A percentile compares a stretch with the other conserved stretches of the same genome.
Evolutionary conservation across 1,140 invertebrate species (phyloP).

Genomic region (Cecropterus lyciades): DNA sequence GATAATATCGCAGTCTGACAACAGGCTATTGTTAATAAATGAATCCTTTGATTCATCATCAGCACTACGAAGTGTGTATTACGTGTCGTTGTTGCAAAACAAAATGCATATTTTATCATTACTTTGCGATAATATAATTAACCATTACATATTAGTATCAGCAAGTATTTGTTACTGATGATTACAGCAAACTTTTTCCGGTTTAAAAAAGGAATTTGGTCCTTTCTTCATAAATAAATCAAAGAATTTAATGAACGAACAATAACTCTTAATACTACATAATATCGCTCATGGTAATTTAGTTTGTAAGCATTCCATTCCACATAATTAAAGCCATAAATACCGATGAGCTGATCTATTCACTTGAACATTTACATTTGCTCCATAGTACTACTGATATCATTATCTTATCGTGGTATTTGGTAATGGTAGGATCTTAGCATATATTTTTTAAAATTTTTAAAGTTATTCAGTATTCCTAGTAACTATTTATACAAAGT

Average conservation of each 20-base stretch:
- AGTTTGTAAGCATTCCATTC: not conserved
- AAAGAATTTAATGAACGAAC: too few species aligned
- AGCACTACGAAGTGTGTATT: not conserved
- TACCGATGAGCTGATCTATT: not conserved
- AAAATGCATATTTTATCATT: too few species aligned
- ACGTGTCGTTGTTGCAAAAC: not conserved
- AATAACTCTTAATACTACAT: constrained; percentile 3
- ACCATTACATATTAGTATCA: too few species aligned
- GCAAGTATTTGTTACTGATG: too few species aligned
- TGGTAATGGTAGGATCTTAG: constrained; percentile 2
- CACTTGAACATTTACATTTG: constrained; percentile 5
- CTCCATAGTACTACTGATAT: constrained; percentile 18
- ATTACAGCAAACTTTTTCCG: too few species aligned
- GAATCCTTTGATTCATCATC: constrained; percentile 38
- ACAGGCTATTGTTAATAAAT: constrained; percentile 48
- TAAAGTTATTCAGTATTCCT: too few species aligned
- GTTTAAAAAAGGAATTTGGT: too few species aligned
- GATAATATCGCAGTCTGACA: constrained; percentile 46
- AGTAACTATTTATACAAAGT: too few species aligned
- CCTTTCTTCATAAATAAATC: too few species aligned
- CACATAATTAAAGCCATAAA: not conserved
- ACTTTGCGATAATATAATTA: too few species aligned
- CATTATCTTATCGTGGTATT: constrained; percentile 17
- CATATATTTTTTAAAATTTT: too few species aligned
- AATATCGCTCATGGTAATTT: not conserved